Base-by-base conservation (phyloP, 2,888 invertebrate species). In the Chloromyia formosa region DNA sequence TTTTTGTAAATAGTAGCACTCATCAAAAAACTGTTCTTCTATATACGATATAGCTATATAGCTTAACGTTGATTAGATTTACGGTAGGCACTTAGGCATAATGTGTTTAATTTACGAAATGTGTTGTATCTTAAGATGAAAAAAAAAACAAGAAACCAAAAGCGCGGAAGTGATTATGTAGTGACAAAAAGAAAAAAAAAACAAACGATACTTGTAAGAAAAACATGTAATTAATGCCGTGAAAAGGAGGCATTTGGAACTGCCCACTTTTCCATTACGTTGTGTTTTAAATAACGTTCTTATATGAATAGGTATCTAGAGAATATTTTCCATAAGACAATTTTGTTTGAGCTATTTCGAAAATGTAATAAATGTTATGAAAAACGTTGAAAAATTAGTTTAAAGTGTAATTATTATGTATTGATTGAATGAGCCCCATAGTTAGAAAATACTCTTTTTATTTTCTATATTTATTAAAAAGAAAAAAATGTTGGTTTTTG, bases 211-310 rank as follows among this genome's bases (percentile, higher is more conserved):
- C n/a, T 40, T 40, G 18, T 62, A 62, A 62, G 62, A 35, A 40
- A 35, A 27, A 35, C 27, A 40, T 35, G 27, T 35, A 35, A 35
- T 35, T 35, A 35, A 35, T 2, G 2, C 3, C 27, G 27, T 2
- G 2, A 49, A n/a, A 49, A n/a, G 49, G 12, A 69, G 68, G 68
- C 68, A 69, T 35, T 35, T 35, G 27, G 27, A 53, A 1, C n/a
- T 10, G 16, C 14, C 53, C 54, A 35, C 16, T 27, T 53, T 12
- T 54, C 22, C 23, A 54, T 69, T 69, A 27, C 68, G 68, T 69
- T 69, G 68, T 69, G 68, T 69, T 69, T 69, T 69, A 69, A 69
- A 69, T 69, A 54, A 69, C 68, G 68, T 49, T 35, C 27, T 35
- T 53, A 20, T 54, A 27, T 27, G 27, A 35, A 35, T 4, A 35